These are phyloP conservation scores for Deroptyus accipitrinus DNA, from an alignment of 2,113 vertebrate genomes.

Conservation along the genomic window DNA sequence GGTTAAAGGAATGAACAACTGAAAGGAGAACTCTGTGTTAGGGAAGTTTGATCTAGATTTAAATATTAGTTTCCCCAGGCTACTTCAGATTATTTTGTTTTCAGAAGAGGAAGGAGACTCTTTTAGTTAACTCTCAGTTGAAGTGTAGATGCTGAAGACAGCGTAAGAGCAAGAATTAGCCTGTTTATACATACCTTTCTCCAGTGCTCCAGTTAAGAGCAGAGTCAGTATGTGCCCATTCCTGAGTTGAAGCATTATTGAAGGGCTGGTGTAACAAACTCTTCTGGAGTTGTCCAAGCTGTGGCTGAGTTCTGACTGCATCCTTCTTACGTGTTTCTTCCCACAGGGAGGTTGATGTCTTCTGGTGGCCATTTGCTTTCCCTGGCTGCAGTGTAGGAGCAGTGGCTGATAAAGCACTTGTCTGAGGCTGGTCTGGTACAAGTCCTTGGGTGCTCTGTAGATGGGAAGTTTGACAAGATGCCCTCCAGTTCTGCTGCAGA, in stretches of 20 bases:
- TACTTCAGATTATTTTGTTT: neutral
- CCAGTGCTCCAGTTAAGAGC: neutral
- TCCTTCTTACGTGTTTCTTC: neutral
- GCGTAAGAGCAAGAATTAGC: neutral
- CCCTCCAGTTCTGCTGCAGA: neutral
- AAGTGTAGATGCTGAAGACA: neutral
- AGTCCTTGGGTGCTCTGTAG: neutral
- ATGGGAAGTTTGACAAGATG: neutral
- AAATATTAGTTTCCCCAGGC: neutral
- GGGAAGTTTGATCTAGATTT: neutral
- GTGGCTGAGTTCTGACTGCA: neutral
- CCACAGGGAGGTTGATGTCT: neutral
- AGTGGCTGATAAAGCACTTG: neutral
- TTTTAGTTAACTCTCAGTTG: neutral
- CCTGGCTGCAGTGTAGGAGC: neutral
- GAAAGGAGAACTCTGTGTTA: neutral
- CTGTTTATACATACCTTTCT: neutral
- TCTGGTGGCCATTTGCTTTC: neutral
- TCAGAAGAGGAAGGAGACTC: neutral
- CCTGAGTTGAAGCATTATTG: neutral
- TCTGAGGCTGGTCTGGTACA: neutral
- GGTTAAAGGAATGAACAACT: neutral
- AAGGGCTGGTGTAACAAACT: neutral
- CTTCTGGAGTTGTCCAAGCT: neutral
- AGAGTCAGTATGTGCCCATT: accelerated